Percentiles rank a stretch among this genome's conserved stretches.
These are phyloP conservation scores for Mus minutoides DNA, from an alignment of 2,797 vertebrate species.

Conservation along the genomic window DNA sequence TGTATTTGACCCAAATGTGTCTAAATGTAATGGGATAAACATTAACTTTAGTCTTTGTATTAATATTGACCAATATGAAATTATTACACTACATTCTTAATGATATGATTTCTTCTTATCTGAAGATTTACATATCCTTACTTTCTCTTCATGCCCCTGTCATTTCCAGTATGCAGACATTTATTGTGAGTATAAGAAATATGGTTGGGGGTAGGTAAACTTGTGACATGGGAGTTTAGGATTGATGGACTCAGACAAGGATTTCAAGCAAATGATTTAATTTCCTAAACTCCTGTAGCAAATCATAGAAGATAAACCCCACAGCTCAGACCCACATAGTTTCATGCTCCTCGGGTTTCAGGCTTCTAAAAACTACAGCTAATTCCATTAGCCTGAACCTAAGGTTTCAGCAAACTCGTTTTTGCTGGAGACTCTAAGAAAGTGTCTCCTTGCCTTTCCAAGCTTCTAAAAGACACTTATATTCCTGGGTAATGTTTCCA, in stretches of 20 bases:
- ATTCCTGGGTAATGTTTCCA: background rate
- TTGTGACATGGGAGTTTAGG: background rate
- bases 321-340: background rate
- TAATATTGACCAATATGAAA: background rate
- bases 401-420: background rate
- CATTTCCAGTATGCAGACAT: background rate
- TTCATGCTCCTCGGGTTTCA: background rate
- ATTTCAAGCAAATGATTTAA: background rate
- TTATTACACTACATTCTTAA: background rate
- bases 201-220: background rate
- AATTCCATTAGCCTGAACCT: background rate
- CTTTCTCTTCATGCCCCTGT: background rate
- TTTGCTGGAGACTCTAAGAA: background rate
- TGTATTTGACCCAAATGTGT: background rate
- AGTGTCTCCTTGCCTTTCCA: accelerated
- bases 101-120: background rate
- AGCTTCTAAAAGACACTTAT: no score
- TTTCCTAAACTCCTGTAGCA: background rate
- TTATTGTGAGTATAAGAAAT: background rate
- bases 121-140: background rate
- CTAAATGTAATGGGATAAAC: background rate
- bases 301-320: background rate
- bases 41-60: background rate
- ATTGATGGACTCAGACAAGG: background rate
- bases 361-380: background rate